Base-by-base conservation (phyloP, 2,888 invertebrate species). In the Melolontha melolontha region DNA sequence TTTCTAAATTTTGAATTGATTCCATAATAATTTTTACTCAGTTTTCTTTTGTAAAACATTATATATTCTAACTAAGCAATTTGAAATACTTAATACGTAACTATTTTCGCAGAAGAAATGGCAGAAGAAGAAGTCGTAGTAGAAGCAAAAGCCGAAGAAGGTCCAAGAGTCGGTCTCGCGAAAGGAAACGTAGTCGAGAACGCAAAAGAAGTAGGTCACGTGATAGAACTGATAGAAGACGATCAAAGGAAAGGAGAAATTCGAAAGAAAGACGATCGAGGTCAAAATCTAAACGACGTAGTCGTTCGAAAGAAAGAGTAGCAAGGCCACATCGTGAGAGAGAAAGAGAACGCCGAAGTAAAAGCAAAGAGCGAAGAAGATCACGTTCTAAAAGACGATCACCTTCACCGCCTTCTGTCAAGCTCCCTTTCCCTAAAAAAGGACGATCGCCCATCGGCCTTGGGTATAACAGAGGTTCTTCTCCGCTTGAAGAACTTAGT, bases 401-500 rank as follows among this genome's bases (percentile, higher is more conserved):
- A 52, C 82, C 81, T 49, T 85, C 85, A 1, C 85, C 85, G 5
- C 77, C 76, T 12, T 76, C 76, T 17, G 72, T 78, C 22, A 75
- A 75, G 51, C 73, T 76, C n/a, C 79, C 79, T 11, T 79, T 79
- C 59, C 76, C 76, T 1, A 75, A 76, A 73, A 75, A 78, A 66
- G 73, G 75, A 5, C 68, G 82, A 14, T 82, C 82, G 5, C 82
- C 82, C 1, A 75, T 83, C 17, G 81, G 80, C 4, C 72, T 78
- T 73, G 85, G 74, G 79, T 85, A 68, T 54, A 75, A 75, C 39
- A 70, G 75, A 51, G 70, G 72, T n/a, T 70, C 87, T 73, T 87
- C 90, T 39, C 90, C 91, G 49, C 79, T 84, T 50, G 88, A 89
- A 75, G 94, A 94, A 76, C 83, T 98, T 66, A 95, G 97, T 52